Conservation (phyloP, 2,113 vertebrate genomes). For the Brienomyrus brachyistius region DNA sequence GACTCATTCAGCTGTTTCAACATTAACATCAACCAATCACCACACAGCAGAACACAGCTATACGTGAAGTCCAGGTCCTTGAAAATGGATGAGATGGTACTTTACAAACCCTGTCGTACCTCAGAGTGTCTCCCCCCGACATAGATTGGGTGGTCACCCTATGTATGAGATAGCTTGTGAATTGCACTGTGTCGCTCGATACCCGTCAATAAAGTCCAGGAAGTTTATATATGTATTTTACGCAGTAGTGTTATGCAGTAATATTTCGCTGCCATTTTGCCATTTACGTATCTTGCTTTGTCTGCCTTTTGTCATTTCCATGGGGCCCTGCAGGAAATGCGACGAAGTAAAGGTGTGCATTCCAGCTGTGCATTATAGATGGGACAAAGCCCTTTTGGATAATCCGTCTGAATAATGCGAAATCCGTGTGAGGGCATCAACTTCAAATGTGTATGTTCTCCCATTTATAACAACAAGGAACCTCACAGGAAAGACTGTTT, state of each 20-base stretch:
- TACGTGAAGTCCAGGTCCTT: too few relatives aligned
- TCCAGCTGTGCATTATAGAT: neutral
- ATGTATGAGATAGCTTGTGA: neutral
- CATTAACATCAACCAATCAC: too few relatives aligned
- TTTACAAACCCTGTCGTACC: too few relatives aligned
- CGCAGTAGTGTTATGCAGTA: neutral
- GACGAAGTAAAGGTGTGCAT: neutral
- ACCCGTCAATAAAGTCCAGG: neutral
- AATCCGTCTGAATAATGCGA: neutral
- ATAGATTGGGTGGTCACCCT: too few relatives aligned
- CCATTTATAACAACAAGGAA: neutral
- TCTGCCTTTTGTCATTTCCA: neutral
- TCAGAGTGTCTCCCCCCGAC: too few relatives aligned
- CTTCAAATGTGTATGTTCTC: neutral
- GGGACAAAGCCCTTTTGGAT: neutral
- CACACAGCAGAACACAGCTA: too few relatives aligned
- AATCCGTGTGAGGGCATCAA: neutral
- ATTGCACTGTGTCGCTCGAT: neutral
- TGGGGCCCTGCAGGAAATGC: neutral
- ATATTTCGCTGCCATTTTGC: neutral
- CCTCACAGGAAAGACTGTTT: slow-evolving; percentile 1
- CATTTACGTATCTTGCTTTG: neutral
- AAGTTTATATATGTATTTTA: neutral
- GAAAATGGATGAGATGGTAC: too few relatives aligned
- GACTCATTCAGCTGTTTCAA: too few relatives aligned